Conservation (phyloP, 1,140 invertebrate genomes). For the Leptopilina boulardi region DNA sequence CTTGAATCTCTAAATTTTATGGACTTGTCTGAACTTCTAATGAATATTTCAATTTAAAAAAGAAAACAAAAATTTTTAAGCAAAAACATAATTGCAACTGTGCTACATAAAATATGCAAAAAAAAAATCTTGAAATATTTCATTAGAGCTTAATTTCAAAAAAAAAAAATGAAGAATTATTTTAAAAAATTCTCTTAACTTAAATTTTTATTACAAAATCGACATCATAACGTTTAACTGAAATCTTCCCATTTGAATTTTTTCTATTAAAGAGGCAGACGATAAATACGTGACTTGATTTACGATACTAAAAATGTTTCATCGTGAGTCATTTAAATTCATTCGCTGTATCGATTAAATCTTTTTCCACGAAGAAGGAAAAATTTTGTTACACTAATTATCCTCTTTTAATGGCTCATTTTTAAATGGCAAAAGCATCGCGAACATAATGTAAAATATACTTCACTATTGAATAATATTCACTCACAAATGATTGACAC, state of each 20-base stretch:
- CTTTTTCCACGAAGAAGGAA: neutral
- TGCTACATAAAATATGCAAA: no score
- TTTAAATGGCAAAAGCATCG: constrained; percentile 5
- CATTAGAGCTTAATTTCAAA: no score
- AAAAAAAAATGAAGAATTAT: no score
- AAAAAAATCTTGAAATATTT: no score
- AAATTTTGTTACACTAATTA: constrained; percentile 13
- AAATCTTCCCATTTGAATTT: neutral
- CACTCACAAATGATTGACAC: no score
- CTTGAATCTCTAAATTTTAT: neutral
- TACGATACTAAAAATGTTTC: constrained; percentile 19
- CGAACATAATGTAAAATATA: neutral
- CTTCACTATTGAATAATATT: neutral
- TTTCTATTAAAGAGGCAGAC: neutral
- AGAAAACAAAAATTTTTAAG: neutral
- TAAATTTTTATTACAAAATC: neutral
- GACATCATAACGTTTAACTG: neutral
- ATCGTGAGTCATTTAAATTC: neutral
- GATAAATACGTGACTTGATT: constrained; percentile 23
- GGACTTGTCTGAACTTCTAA: neutral
- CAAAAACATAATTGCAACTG: no score
- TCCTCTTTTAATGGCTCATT: neutral
- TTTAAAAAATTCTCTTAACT: no score
- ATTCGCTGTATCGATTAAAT: constrained; percentile 1
- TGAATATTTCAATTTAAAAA: constrained; percentile 14